Evolutionary conservation across 2,797 vertebrate species (phyloP).

Genomic region (Dendrocincla tyrannina): DNA sequence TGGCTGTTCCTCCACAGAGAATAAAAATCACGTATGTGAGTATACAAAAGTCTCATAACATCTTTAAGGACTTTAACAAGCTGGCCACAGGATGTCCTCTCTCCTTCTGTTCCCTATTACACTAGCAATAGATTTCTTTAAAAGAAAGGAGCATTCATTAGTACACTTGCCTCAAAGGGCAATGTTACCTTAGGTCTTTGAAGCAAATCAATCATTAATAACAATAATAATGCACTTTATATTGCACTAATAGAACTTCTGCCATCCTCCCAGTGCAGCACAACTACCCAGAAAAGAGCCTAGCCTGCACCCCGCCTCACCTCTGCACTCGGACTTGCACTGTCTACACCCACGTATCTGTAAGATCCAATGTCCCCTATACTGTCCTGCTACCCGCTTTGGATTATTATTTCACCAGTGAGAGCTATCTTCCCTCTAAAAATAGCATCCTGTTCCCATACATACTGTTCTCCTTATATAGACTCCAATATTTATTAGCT

Average conservation of each 20-base stretch:
- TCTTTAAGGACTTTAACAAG: background rate
- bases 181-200: background rate
- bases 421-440: background rate
- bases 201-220: background rate
- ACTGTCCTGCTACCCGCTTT: background rate
- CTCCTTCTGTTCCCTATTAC: background rate
- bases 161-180: background rate
- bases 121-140: background rate
- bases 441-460: background rate
- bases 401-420: background rate
- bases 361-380: background rate
- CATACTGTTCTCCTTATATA: background rate
- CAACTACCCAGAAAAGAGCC: background rate
- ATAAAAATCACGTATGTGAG: background rate
- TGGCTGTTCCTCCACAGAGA: background rate
- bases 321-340: background rate
- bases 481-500: background rate
- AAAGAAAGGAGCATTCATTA: background rate
- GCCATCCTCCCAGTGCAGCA: background rate
- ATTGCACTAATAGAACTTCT: background rate
- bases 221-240: background rate
- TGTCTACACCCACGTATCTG: fast-evolving
- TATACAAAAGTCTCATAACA: background rate
- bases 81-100: background rate
- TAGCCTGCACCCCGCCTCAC: background rate